Percentiles rank a stretch among this genome's conserved stretches.
phyloP scores from a whole-genome alignment of 30 jellyfish, hydroid and myxozoan species.

The Catostylus mosaicus region DNA sequence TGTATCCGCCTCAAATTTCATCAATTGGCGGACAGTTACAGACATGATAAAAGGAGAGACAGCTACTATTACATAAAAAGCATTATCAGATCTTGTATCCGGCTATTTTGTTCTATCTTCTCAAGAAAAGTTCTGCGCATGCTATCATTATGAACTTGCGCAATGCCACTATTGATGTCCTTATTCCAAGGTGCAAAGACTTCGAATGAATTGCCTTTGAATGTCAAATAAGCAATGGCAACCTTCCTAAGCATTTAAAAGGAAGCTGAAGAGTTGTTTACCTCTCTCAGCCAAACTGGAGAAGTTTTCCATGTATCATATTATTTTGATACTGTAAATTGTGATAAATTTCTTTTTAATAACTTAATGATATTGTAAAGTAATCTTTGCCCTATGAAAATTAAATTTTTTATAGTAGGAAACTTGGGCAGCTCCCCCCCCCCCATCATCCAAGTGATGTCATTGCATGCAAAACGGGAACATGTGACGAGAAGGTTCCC shows the following conservation, averaged over 20 bases:
- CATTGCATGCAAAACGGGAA: no score
- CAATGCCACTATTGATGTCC: conserved; percentile 17
- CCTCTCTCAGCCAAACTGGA: not conserved
- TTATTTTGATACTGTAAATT: no score
- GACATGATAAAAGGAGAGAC: not conserved
- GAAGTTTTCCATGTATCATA: not conserved
- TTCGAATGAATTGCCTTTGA: conserved; percentile 3
- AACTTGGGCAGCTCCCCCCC: no score
- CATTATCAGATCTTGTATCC: not conserved
- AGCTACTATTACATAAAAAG: conserved; percentile 3
- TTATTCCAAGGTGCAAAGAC: conserved; percentile 8
- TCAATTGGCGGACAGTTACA: not conserved
- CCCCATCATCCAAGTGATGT: no score
- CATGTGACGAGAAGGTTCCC: no score
- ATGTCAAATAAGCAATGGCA: conserved; percentile 6
- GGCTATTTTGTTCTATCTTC: no score
- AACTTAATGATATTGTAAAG: no score
- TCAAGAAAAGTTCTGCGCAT: conserved; percentile 4
- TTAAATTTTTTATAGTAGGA: no score
- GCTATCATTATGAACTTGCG: conserved; percentile 7
- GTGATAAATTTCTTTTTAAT: no score
- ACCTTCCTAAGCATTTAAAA: not conserved
- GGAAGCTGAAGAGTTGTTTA: not conserved
- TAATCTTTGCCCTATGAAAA: no score
- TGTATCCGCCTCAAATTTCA: not conserved